Conservation (phyloP, 1,140 invertebrate genomes). For the Orchestia grillus region DNA sequence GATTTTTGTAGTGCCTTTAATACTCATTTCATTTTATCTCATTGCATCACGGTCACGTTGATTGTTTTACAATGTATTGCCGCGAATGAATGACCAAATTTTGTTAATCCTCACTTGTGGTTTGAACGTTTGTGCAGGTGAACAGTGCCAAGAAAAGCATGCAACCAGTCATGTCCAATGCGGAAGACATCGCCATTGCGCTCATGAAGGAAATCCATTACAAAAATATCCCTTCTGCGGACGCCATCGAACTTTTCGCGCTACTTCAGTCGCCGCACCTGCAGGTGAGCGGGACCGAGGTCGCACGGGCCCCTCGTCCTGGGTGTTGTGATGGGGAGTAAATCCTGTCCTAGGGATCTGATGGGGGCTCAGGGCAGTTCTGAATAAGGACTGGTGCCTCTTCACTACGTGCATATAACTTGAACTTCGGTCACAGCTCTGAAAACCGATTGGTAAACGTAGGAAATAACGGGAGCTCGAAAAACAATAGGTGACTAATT, state of each 20-base stretch:
- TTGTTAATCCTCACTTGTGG: not conserved
- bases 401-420: too few relatives aligned
- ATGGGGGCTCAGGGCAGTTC: too few relatives aligned
- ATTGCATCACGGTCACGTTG: not conserved
- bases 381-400: too few relatives aligned
- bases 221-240: conserved; percentile 69
- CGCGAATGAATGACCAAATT: not conserved
- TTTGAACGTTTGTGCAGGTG: conserved; percentile 71
- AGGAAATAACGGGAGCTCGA: too few relatives aligned
- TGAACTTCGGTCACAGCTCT: too few relatives aligned
- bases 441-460: too few relatives aligned
- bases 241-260: conserved; percentile 80
- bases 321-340: too few relatives aligned
- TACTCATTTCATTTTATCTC: not conserved
- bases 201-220: conserved; percentile 68
- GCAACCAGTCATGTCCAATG: conserved; percentile 68
- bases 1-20: too few relatives aligned
- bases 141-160: conserved; percentile 78
- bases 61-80: not conserved
- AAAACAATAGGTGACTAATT: too few relatives aligned
- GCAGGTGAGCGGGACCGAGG: conserved; percentile 76
- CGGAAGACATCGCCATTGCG: conserved; percentile 68
- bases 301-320: too few relatives aligned
- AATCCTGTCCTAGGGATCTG: too few relatives aligned
- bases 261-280: conserved; percentile 87